Percentiles rank a stretch among this genome's conserved stretches.
Evolutionary conservation across 1,140 invertebrate species (phyloP).

Genomic region (Trachymyrmex septentrionalis): DNA sequence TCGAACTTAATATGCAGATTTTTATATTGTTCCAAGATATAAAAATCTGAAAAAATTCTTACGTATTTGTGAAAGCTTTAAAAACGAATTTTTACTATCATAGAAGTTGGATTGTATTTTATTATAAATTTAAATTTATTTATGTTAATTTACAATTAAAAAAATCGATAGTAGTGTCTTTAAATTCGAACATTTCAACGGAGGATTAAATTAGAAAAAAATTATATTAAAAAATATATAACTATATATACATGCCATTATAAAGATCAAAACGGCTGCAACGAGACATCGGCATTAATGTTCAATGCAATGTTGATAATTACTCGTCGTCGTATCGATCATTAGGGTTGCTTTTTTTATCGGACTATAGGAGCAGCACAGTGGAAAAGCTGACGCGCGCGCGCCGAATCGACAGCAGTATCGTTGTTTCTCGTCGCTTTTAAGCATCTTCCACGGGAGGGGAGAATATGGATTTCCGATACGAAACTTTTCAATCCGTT

Average conservation of each 20-base stretch:
- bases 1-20: too few species aligned
- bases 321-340: conserved; percentile 28
- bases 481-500: conserved; percentile 37
- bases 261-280: neutral
- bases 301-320: conserved; percentile 45
- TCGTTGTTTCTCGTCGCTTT: conserved; percentile 51
- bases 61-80: too few species aligned
- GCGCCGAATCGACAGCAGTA: conserved; percentile 26
- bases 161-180: too few species aligned
- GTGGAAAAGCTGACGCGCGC: conserved; percentile 18
- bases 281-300: neutral
- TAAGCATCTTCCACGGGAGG: conserved; percentile 1
- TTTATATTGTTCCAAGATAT: too few species aligned
- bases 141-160: too few species aligned
- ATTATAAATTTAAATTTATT: too few species aligned
- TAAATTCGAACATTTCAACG: too few species aligned
- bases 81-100: too few species aligned
- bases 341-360: conserved; percentile 41
- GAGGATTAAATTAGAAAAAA: neutral
- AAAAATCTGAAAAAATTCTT: too few species aligned
- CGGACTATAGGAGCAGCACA: conserved; percentile 19
- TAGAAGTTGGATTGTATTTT: too few species aligned
- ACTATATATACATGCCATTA: neutral
- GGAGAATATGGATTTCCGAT: conserved; percentile 62
- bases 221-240: neutral